Evolutionary conservation across 2,113 vertebrate species (phyloP), one percentile per base, ranked within the genome.

Genomic region (Mesocricetus auratus): DNA sequence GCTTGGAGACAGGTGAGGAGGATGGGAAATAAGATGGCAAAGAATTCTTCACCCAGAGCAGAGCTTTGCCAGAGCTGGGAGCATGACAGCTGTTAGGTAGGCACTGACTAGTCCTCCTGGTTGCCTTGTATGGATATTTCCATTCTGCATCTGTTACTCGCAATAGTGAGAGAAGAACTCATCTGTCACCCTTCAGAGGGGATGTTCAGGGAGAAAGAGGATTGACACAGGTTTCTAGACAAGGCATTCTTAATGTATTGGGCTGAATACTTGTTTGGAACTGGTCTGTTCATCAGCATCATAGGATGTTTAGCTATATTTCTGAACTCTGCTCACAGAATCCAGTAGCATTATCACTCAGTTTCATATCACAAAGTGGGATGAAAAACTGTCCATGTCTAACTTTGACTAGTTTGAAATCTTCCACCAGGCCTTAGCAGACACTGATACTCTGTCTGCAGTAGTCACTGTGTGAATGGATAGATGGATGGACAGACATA

Each of bases 11-110:
- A 75, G 21, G n/a, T 81, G 22, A 1, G 39, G 39, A 2, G 39
- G 21, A 42, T 1, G 0, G 2, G 1, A 42, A 22, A 24, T 13
- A 56, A 7, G 16, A 50, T 3, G 13, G 12, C 5, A 3, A 13
- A 56, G 58, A 31, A 42, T 39, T 2, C 13, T 19, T 45, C 31
- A 60, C 7, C 8, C 5, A 1, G 21, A 93, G 33, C 36, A 71
- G 66, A 31, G 31, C 66, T 91, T 73, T 66, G 45, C 29, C 39
- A 17, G 26, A 69, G 1, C 22, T 86, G 39, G 53, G 19, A 86
- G 10, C 3, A 47, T 3, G 12, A 3, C 7, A 17, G 17, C 50
- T 39, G 62, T 50, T 45, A 8, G 69, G 42, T 7, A 26, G 26
- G 10, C 73, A 13, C 5, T 8, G 11, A 45, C 24, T 73, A 10